Base-by-base conservation (phyloP, 2,113 vertebrate genomes). In the Myocastor coypus region DNA sequence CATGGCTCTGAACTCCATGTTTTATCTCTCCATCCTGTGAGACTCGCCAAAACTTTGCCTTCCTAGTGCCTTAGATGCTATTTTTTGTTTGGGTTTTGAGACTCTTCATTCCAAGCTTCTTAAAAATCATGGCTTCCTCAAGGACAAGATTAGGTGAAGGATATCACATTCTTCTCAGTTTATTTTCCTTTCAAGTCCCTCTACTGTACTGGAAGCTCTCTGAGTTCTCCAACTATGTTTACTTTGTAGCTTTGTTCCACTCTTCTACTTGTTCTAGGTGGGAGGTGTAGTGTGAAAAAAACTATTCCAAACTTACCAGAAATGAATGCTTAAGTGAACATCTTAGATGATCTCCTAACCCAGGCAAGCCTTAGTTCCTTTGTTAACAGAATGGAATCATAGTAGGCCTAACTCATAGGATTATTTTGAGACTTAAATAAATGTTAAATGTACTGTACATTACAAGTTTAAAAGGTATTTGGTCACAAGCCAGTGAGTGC, bases 61-160 rank as follows among this genome's bases (percentile, higher is more conserved):
- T 87, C 28, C 42, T 59, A 34, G 17, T 40, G 26, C 83, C 40
- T 93, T 93, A 69, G 32, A 34, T 89, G 84, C 11, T 34, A 63
- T 59, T 80, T 93, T 88, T 7, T 26, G 46, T n/a, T 88, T 96
- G 28, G 8, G 52, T 92, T 96, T 71, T 92, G 82, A 82, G 19
- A 85, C 34, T 88, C 59, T 92, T 84, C 22, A 50, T 28, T 55
- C 32, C 46, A 52, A 83, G 34, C 24, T 30, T 87, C 77, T 89
- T 92, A 94, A 2, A 17, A 94, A 95, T 94, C 20, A 80, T 34
- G 71, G 71, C 78, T 75, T 14, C 13, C 13, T 94, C 55, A 68
- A 83, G 63, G 50, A n/a, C 37, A n/a, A 46, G 40, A 55, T 19
- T 88, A 71, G 20, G 3, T 61, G 17, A 37, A 42, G 78, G 86